Evolutionary conservation across 2,888 invertebrate genomes (phyloP).

Genomic region (Chrysomela aeneicollis): DNA sequence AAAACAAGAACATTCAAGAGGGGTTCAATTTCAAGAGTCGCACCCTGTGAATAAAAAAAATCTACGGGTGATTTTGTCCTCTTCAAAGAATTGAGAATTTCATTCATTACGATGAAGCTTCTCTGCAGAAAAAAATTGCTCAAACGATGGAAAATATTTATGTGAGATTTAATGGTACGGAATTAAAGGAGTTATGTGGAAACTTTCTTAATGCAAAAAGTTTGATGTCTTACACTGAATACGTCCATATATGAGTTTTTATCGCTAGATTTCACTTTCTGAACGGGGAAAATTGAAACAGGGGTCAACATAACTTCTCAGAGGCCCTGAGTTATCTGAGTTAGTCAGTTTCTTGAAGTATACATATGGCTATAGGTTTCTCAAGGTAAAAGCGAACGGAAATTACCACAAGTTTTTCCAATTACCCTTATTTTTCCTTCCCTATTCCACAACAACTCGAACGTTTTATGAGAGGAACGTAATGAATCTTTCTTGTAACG

Average conservation of each 20-base stretch:
- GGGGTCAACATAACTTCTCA: neutral
- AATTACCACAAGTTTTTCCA: neutral
- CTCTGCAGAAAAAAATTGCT: neutral
- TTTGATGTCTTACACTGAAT: constrained; percentile 3
- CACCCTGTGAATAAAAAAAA: no score
- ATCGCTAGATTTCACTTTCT: neutral
- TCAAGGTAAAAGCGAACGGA: neutral
- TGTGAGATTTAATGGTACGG: neutral
- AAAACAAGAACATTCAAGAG: no score
- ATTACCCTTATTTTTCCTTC: neutral
- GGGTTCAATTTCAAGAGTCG: no score
- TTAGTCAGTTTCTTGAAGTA: neutral
- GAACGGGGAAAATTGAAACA: neutral
- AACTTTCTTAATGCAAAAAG: neutral
- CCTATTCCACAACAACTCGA: neutral
- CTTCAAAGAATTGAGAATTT: no score
- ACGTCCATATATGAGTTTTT: neutral
- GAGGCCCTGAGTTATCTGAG: neutral
- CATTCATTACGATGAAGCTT: neutral
- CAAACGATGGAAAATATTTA: neutral
- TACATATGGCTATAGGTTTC: neutral
- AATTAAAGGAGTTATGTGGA: neutral
- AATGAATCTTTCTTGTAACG: no score
- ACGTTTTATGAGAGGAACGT: neutral
- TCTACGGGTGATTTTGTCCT: no score